Evolutionary conservation across 1,140 invertebrate genomes (phyloP).

Genomic region (Eumaeus atala): DNA sequence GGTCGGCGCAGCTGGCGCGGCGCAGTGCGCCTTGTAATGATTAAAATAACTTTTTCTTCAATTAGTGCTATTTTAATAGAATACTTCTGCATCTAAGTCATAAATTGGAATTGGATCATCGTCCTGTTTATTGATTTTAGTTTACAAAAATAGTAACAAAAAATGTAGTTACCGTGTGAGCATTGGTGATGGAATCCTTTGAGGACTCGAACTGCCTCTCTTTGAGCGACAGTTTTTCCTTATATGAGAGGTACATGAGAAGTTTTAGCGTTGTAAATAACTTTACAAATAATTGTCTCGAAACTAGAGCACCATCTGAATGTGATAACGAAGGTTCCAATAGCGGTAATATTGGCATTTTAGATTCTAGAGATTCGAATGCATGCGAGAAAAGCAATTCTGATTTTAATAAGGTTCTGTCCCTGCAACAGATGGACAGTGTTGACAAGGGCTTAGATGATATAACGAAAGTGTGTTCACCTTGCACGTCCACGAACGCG

Average conservation of each 20-base stretch:
- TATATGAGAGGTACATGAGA: constrained; percentile 63
- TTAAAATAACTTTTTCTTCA: too few species aligned
- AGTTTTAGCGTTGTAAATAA: constrained; percentile 61
- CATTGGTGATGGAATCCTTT: constrained; percentile 57
- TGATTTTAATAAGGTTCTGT: constrained; percentile 25
- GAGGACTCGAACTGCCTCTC: constrained; percentile 63
- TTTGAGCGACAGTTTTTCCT: constrained; percentile 61
- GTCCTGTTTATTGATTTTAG: neutral
- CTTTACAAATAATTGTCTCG: constrained; percentile 33
- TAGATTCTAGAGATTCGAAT: constrained; percentile 36
- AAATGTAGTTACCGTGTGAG: constrained; percentile 32
- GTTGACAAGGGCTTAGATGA: constrained; percentile 39
- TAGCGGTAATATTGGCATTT: constrained; percentile 56
- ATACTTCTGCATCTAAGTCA: too few species aligned
- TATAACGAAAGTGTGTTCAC: constrained; percentile 38
- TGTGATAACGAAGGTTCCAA: constrained; percentile 42
- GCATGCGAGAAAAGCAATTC: constrained; percentile 39
- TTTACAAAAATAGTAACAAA: constrained; percentile 2
- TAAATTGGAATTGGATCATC: too few species aligned
- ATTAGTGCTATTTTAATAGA: too few species aligned
- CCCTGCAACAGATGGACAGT: constrained; percentile 25
- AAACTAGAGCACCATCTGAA: constrained; percentile 25
- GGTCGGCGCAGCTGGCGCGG: constrained; percentile 1
- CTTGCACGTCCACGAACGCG: constrained; percentile 33
- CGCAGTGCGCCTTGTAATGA: neutral